phyloP scores from a whole-genome alignment of 1,140 invertebrate species.

The Harlomillsia oculata region DNA sequence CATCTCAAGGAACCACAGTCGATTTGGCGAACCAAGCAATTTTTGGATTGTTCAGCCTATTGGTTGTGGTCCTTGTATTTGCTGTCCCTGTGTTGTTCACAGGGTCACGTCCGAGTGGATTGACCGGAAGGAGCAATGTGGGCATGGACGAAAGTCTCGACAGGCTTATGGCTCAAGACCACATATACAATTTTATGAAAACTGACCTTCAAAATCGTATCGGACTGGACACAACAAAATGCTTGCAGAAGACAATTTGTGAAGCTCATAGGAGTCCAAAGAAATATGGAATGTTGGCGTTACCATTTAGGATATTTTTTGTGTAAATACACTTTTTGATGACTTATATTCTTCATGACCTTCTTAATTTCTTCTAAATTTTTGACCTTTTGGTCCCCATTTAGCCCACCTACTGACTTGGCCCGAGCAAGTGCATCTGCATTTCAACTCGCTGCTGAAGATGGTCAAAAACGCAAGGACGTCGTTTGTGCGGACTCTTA shows the following conservation, averaged over 20 bases:
- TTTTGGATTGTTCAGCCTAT: conserved; percentile 27
- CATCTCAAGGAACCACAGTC: conserved; percentile 18
- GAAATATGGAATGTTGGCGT: conserved; percentile 21
- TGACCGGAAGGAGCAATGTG: conserved; percentile 17
- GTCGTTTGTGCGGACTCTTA: conserved; percentile 14
- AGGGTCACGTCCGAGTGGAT: conserved; percentile 12
- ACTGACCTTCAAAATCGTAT: conserved; percentile 28
- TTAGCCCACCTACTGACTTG: conserved; percentile 18
- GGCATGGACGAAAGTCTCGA: conserved; percentile 2
- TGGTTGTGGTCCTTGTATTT: conserved; percentile 26
- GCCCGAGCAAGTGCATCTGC: conserved; percentile 6
- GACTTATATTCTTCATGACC: not conserved
- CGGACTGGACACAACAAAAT: conserved; percentile 27
- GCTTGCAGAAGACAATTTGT: conserved; percentile 27
- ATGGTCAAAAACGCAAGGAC: conserved; percentile 13
- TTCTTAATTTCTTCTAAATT: not conserved
- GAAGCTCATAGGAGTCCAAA: conserved; percentile 16
- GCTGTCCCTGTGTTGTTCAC: conserved; percentile 31
- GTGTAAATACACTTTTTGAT: conserved; percentile 2
- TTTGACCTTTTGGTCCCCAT: no score
- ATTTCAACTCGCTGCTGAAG: conserved; percentile 23
- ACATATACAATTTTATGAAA: conserved; percentile 30
- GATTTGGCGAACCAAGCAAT: conserved; percentile 35
- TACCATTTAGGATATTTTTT: conserved; percentile 23
- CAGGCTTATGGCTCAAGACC: conserved; percentile 16